Percentiles rank a stretch among this genome's conserved stretches.
Conservation (phyloP, 2,888 invertebrate genomes). For the Neoascia interrupta region DNA sequence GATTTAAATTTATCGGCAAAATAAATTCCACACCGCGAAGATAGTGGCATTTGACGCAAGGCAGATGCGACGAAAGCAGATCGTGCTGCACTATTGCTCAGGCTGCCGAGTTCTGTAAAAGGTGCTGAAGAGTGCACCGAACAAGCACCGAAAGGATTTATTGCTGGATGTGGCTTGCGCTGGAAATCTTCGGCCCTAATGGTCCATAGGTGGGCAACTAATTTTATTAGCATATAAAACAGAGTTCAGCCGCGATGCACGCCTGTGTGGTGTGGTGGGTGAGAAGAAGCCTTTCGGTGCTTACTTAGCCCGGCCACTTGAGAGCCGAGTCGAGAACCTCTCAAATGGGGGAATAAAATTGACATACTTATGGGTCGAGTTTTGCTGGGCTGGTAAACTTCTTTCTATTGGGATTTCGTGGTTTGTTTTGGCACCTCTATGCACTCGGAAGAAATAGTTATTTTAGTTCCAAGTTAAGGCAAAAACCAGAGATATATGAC, state of each 20-base stretch:
- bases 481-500: slow-evolving; percentile 9
- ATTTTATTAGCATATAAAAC: slow-evolving; percentile 67
- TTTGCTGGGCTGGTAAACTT: background rate
- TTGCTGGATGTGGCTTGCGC: slow-evolving; percentile 32
- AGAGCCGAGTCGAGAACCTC: slow-evolving; percentile 54
- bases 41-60: background rate
- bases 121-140: slow-evolving; percentile 66
- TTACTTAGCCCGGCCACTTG: slow-evolving; percentile 46
- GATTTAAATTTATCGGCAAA: slow-evolving; percentile 65
- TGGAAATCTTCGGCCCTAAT: slow-evolving; percentile 15
- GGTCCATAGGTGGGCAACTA: slow-evolving; percentile 42
- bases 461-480: slow-evolving; percentile 11
- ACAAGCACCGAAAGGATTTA: slow-evolving; percentile 66
- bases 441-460: slow-evolving; percentile 14
- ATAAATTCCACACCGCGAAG: slow-evolving; percentile 57
- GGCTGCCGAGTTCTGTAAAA: slow-evolving; percentile 64
- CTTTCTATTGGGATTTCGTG: background rate
- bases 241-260: slow-evolving; percentile 33
- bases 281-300: slow-evolving; percentile 42
- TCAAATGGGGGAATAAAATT: slow-evolving; percentile 43
- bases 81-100: slow-evolving; percentile 59
- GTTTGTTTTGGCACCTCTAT: slow-evolving; percentile 45
- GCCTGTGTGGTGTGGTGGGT: slow-evolving; percentile 32
- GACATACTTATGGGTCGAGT: slow-evolving; percentile 9
- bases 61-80: slow-evolving; percentile 19